Evolutionary conservation across 2,113 vertebrate species (phyloP).

Genomic region (Lepus europaeus): DNA sequence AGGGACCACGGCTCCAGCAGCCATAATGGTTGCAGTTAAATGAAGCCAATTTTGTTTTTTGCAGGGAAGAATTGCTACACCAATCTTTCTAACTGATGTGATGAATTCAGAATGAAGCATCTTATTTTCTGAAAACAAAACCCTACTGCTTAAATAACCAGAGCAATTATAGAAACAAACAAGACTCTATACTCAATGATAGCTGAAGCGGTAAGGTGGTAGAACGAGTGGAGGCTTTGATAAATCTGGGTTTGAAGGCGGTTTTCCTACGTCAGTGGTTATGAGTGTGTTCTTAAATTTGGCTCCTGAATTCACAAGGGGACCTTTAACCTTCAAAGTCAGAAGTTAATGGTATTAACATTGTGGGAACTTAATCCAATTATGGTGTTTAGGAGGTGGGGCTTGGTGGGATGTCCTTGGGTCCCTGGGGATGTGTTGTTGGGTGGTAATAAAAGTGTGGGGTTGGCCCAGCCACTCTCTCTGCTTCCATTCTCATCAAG

Average conservation of each 20-base stretch:
- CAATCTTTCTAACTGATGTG: conserved; percentile 1
- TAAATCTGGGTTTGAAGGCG: conserved; percentile 41
- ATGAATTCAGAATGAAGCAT: neutral
- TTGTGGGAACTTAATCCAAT: too few relatives aligned
- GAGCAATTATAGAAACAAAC: conserved; percentile 49
- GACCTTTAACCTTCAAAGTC: too few relatives aligned
- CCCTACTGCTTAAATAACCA: conserved; percentile 55
- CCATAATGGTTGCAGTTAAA: conserved; percentile 17
- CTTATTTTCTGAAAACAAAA: conserved; percentile 62
- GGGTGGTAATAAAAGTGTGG: too few relatives aligned
- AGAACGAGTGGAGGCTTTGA: conserved; percentile 35
- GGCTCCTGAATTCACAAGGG: too few relatives aligned
- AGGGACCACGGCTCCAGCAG: neutral
- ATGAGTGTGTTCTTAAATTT: neutral
- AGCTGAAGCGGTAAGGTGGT: neutral
- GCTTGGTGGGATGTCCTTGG: too few relatives aligned
- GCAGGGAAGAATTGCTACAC: neutral
- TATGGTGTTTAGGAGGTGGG: too few relatives aligned
- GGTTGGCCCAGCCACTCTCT: too few relatives aligned
- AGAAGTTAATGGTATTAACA: too few relatives aligned
- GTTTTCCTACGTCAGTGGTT: neutral
- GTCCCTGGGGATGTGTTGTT: too few relatives aligned
- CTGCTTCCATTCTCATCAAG: too few relatives aligned
- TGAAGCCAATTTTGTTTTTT: conserved; percentile 48
- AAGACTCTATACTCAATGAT: neutral